A percentile compares a stretch with the other conserved stretches of the same genome.
These are phyloP conservation scores for Cheilosia pagana DNA, from an alignment of 2,888 invertebrate species.

Conservation along the genomic window DNA sequence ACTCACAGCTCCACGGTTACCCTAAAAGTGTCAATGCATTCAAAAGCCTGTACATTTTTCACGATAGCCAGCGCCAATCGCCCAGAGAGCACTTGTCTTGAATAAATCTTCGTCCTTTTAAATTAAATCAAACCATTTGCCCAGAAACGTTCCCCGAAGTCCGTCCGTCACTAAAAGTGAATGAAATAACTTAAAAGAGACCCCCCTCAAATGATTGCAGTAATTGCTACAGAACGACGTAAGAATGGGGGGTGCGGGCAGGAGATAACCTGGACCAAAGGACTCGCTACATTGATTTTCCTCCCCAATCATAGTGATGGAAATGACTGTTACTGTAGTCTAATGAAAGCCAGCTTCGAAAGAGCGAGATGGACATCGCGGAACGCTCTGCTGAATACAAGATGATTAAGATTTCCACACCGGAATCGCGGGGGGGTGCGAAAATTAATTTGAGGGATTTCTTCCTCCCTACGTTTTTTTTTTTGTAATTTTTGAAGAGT, in stretches of 20 bases:
- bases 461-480: slow-evolving; percentile 33
- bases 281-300: slow-evolving; percentile 55
- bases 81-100: neutral
- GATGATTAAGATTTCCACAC: slow-evolving; percentile 69
- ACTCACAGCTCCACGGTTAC: no score
- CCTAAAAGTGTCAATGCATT: no score
- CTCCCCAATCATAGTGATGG: slow-evolving; percentile 61
- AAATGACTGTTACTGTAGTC: slow-evolving; percentile 32
- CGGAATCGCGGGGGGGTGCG: slow-evolving; percentile 46
- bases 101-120: neutral
- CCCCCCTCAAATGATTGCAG: slow-evolving; percentile 58
- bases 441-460: slow-evolving; percentile 69
- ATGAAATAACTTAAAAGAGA: slow-evolving; percentile 39
- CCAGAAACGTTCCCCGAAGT: neutral
- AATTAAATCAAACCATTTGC: slow-evolving; percentile 11
- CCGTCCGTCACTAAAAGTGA: neutral
- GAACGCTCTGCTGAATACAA: slow-evolving; percentile 65
- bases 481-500: slow-evolving; percentile 20
- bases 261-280: neutral
- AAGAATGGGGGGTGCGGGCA: slow-evolving; percentile 16
- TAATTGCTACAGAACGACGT: slow-evolving; percentile 56
- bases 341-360: slow-evolving; percentile 43
- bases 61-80: neutral
- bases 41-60: no score
- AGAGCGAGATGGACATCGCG: slow-evolving; percentile 35